Evolutionary conservation across 2,113 vertebrate species (phyloP), one percentile per base, ranked within the genome.

Genomic region (Eurystomus gularis): DNA sequence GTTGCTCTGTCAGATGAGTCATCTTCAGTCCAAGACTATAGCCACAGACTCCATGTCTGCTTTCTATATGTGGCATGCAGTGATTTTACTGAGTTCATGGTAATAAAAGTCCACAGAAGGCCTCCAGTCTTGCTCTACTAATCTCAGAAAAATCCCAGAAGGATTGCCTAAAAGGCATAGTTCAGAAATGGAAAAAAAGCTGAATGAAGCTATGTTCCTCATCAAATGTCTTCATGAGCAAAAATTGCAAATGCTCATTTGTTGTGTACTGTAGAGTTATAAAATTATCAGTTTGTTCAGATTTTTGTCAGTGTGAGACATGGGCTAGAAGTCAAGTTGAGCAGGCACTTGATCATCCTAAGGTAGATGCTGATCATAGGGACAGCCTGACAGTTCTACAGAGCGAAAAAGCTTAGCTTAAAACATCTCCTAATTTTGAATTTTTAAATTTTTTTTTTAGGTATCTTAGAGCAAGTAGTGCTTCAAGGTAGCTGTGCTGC

Each of bases 301-400:
- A 46, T 42, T 60, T 81, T 90, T 85, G 20, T 52, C 46, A 78
- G 17, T 49, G 9, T 35, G 42, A 79, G 28, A 62, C 21, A 26
- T 18, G 14, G n/a, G 28, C 5, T 31, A 58, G 31, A 46, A 70
- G 33, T 39, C 52, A 83, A 65, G 37, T 49, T 86, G 49, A 89
- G 28, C 28, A 83, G 61, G 68, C 37, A 35, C 24, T 75, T 60
- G 31, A 66, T 76, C 46, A 44, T 92, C 21, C 42, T 58, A 14
- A 75, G 46, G 19, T 12, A 70, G 31, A 20, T 84, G 16, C 29
- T 84, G 77, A 66, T 75, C 0, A 0, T 58, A 25, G 1, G 0
- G 4, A 81, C 18, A 93, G 40, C 1, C 2, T 61, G 62, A 40
- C 49, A 65, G 17, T 52, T 81, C 16, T 66, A 8, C 2, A 0